These are phyloP conservation scores for Archips xylosteana DNA, from an alignment of 2,888 invertebrate genomes.

Conservation along the genomic window DNA sequence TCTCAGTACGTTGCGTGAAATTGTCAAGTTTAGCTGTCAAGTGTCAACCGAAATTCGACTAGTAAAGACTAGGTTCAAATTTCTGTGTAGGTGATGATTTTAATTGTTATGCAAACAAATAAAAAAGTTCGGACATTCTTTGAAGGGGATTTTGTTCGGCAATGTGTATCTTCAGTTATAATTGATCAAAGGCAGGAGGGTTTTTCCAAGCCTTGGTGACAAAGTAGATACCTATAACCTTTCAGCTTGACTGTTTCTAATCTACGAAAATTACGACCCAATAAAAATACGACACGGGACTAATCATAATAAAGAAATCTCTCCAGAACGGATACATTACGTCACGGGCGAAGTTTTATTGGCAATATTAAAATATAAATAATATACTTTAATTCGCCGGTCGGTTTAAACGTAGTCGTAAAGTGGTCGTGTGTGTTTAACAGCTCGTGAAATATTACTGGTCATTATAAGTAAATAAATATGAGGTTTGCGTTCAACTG, in stretches of 20 bases:
- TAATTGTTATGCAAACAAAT: too few species aligned
- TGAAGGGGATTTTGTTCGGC: too few species aligned
- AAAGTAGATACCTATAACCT: too few species aligned
- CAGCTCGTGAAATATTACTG: constrained; percentile 50
- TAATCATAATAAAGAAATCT: constrained; percentile 15
- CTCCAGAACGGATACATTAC: not conserved
- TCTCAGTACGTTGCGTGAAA: too few species aligned
- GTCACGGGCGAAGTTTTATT: constrained; percentile 5
- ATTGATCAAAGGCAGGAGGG: too few species aligned
- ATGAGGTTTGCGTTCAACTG: not conserved
- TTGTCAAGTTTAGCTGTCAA: too few species aligned
- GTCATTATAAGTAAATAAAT: not conserved
- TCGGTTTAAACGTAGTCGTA: constrained; percentile 4
- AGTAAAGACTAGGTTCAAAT: too few species aligned
- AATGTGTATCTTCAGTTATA: too few species aligned
- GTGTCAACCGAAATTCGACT: too few species aligned
- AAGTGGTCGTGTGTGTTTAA: constrained; percentile 57
- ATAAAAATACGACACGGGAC: constrained; percentile 10
- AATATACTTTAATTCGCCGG: constrained; percentile 9
- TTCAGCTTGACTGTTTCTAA: not conserved
- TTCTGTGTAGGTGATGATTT: too few species aligned
- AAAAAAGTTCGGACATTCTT: too few species aligned
- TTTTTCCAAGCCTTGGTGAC: too few species aligned
- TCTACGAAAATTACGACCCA: not conserved
- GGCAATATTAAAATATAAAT: constrained; percentile 9